Evolutionary conservation across 2,888 invertebrate species (phyloP).

Genomic region (Nomada flava): DNA sequence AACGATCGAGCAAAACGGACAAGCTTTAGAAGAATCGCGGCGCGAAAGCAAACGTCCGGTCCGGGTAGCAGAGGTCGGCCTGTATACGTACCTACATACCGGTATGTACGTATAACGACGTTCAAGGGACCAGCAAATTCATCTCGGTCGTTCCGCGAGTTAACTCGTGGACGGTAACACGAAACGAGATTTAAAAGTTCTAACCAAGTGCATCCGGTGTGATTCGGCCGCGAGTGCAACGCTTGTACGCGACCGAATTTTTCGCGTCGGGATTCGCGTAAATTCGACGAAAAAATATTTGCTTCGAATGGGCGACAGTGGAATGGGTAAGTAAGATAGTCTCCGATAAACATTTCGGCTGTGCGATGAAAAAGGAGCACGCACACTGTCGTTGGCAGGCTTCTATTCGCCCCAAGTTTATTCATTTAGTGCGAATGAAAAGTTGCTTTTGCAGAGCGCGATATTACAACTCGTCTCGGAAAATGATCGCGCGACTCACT

Average conservation of each 20-base stretch:
- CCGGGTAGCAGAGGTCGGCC: conserved; percentile 7
- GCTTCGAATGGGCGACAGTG: background rate
- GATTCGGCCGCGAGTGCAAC: conserved; percentile 25
- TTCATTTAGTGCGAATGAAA: background rate
- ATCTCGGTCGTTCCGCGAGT: conserved; percentile 58
- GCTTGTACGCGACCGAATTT: conserved; percentile 29
- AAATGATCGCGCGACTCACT: background rate
- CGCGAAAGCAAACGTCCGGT: background rate
- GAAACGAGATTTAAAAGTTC: conserved; percentile 71
- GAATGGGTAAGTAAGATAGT: too few species aligned
- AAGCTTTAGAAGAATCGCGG: too few species aligned
- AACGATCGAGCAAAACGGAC: too few species aligned
- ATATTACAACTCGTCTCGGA: background rate
- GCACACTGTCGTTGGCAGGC: background rate
- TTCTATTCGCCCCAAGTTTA: background rate
- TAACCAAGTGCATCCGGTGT: conserved; percentile 66
- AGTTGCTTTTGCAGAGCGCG: background rate
- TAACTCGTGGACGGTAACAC: conserved; percentile 49
- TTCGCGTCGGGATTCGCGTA: background rate
- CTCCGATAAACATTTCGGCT: too few species aligned
- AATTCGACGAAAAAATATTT: conserved; percentile 6
- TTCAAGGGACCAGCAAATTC: conserved; percentile 74
- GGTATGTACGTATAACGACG: conserved; percentile 65
- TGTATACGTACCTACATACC: conserved; percentile 9
- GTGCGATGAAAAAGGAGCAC: background rate